These are phyloP conservation scores for Malacoraja senta DNA, from an alignment of 2,797 vertebrate genomes.

Conservation along the genomic window DNA sequence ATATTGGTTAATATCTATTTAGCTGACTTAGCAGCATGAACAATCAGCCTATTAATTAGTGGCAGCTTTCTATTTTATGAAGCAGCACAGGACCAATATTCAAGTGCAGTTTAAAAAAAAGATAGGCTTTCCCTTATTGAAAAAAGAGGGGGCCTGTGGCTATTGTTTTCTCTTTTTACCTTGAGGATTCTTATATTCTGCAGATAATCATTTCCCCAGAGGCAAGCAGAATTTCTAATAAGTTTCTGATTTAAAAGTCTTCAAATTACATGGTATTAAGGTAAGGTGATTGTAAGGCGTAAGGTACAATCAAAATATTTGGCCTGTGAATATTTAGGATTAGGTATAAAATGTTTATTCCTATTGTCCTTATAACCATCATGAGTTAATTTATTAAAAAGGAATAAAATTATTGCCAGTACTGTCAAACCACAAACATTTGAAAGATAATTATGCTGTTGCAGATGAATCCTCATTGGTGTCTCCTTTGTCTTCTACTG, in stretches of 20 bases:
- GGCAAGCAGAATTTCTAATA: slow-evolving; percentile 54
- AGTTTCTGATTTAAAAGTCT: slow-evolving; percentile 49
- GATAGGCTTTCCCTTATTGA: not conserved
- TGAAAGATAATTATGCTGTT: not conserved
- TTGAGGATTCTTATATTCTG: slow-evolving; percentile 46
- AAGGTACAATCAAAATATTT: not conserved
- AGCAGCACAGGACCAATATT: not conserved
- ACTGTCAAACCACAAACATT: not conserved
- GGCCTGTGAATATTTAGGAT: not conserved
- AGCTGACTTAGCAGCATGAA: not conserved
- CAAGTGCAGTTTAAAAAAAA: not conserved
- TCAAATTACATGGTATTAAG: not conserved
- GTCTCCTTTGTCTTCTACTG: no score
- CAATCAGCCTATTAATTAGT: not conserved
- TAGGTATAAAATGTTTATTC: not conserved
- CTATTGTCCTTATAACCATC: not conserved
- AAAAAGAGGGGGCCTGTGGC: not conserved
- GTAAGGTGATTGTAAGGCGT: no score
- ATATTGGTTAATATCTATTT: not conserved
- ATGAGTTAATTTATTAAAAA: not conserved
- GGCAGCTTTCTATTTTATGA: not conserved
- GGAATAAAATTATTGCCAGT: not conserved
- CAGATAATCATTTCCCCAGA: slow-evolving; percentile 43
- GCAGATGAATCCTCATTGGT: no score
- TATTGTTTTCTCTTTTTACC: not conserved